phyloP scores from a whole-genome alignment of 2,797 vertebrate species.

The Rhadinocentrus ornatus region DNA sequence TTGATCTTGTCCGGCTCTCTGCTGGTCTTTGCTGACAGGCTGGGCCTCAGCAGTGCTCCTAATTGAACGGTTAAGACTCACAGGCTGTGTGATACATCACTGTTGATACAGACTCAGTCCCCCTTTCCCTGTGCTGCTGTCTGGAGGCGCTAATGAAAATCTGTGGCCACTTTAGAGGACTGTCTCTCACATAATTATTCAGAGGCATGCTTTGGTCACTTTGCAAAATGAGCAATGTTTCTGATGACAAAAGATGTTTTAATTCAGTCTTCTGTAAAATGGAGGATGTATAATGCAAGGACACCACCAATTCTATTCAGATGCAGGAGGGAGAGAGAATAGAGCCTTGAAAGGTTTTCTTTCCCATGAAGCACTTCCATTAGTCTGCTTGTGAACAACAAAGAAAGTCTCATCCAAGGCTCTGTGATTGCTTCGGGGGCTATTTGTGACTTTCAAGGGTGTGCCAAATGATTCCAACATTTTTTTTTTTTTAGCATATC shows the following conservation, averaged over 20 bases:
- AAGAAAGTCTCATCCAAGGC: constrained; percentile 65
- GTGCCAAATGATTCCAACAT: constrained; percentile 42
- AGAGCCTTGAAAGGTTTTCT: constrained; percentile 71
- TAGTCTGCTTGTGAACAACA: constrained; percentile 61
- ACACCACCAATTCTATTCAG: constrained; percentile 63
- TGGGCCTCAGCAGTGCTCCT: constrained; percentile 72
- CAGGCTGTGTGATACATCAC: constrained; percentile 76
- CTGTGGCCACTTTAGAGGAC: constrained; percentile 65
- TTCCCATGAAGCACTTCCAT: constrained; percentile 66
- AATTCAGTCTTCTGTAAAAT: constrained; percentile 68
- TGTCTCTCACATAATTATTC: constrained; percentile 64
- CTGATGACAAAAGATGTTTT: constrained; percentile 72
- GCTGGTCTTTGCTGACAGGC: constrained; percentile 70
- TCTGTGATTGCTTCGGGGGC: constrained; percentile 58
- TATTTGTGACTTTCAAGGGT: constrained; percentile 61
- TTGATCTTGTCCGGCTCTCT: constrained; percentile 78
- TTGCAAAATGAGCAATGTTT: constrained; percentile 70
- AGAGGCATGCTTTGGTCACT: constrained; percentile 59
- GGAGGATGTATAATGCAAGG: constrained; percentile 66
- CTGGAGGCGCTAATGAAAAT: constrained; percentile 72
- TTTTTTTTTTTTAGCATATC: constrained; percentile 39
- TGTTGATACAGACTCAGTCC: constrained; percentile 62
- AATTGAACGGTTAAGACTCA: constrained; percentile 81
- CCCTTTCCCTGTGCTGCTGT: constrained; percentile 54
- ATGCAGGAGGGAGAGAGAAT: constrained; percentile 46